phyloP scores from a whole-genome alignment of 2,797 vertebrate species.

The Pterois miles region DNA sequence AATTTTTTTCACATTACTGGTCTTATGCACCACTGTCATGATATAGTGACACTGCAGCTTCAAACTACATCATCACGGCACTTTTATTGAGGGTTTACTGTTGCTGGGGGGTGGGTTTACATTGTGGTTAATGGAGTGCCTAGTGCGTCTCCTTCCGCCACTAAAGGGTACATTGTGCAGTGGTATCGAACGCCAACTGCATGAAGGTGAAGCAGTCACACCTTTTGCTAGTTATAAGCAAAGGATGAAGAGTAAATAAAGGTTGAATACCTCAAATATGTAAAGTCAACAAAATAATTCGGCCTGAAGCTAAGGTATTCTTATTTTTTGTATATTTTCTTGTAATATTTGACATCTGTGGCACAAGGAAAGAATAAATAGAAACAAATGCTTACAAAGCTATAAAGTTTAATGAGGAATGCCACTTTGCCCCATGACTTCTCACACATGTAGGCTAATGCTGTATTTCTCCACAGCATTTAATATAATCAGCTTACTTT shows the following conservation, averaged over 20 bases:
- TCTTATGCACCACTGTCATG: no score
- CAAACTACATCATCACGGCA: no score
- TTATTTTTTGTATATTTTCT: background rate
- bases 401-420: background rate
- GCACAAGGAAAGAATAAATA: no score
- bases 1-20: no score
- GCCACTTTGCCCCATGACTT: background rate
- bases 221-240: background rate
- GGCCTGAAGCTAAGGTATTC: background rate
- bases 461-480: background rate
- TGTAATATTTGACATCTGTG: background rate
- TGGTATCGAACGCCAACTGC: background rate
- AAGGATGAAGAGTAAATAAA: background rate
- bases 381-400: no score
- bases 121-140: no score
- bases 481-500: background rate
- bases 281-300: background rate
- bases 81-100: no score
- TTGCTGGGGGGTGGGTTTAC: no score
- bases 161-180: no score
- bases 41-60: no score
- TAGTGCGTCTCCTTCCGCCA: no score
- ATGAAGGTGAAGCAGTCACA: background rate
- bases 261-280: background rate
- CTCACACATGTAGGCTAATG: background rate